Evolutionary conservation across 2,888 invertebrate species (phyloP).

Genomic region (Electrophaes corylata): DNA sequence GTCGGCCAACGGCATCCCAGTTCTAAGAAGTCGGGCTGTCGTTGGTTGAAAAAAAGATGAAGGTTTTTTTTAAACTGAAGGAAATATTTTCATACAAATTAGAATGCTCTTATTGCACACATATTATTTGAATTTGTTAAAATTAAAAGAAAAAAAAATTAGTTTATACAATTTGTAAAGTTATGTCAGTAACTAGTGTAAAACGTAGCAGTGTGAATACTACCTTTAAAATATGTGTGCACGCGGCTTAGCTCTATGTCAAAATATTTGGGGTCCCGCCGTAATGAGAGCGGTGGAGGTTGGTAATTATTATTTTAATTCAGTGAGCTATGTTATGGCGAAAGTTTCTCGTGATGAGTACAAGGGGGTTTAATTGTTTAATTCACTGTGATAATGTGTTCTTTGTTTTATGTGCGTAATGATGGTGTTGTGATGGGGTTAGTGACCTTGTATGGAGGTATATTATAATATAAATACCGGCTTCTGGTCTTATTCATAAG

Average conservation of each 20-base stretch:
- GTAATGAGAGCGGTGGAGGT: constrained; percentile 43
- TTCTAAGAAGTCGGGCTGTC: too few species aligned
- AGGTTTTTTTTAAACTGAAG: too few species aligned
- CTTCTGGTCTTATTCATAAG: too few species aligned
- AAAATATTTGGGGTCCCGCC: constrained; percentile 55
- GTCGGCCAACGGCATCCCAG: too few species aligned
- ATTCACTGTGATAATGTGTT: constrained; percentile 29
- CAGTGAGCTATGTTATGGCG: constrained; percentile 37
- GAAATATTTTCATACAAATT: too few species aligned
- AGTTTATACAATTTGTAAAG: too few species aligned
- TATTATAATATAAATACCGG: too few species aligned
- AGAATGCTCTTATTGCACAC: too few species aligned
- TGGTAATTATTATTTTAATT: constrained; percentile 59
- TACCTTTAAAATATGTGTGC: constrained; percentile 15
- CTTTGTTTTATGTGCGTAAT: constrained; percentile 17
- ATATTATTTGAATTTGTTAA: too few species aligned
- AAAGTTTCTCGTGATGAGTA: constrained; percentile 28
- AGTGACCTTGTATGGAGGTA: background rate
- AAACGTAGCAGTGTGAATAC: constrained; percentile 8
- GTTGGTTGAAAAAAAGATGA: too few species aligned
- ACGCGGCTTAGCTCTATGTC: constrained; percentile 38
- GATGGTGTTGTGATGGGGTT: constrained; percentile 19
- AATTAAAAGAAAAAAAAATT: too few species aligned
- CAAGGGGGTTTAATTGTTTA: constrained; percentile 30
- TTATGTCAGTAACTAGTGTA: constrained; percentile 6